Evolutionary conservation across 30 jellyfish, hydroid and myxozoan genomes (phyloP).

Genomic region (Mastigias papua): DNA sequence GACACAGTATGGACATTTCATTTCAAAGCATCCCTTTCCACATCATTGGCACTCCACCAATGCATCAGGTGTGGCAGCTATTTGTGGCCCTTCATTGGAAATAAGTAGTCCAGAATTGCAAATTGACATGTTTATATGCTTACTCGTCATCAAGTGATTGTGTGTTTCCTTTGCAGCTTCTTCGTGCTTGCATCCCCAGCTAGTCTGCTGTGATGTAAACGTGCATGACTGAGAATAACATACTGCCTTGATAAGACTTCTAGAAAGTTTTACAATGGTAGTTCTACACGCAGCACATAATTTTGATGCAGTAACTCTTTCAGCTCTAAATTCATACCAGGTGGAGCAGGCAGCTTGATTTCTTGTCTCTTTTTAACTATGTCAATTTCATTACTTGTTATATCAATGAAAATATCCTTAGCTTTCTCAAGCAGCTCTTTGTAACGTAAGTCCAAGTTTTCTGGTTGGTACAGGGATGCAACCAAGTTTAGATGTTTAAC

Average conservation of each 20-base stretch:
- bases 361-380: slow-evolving; percentile 32
- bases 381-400: background rate
- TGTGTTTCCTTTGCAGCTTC: slow-evolving; percentile 13
- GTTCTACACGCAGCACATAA: slow-evolving; percentile 25
- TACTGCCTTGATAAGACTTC: slow-evolving; percentile 14
- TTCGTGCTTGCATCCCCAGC: slow-evolving; percentile 37
- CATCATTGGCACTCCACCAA: background rate
- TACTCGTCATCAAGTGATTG: background rate
- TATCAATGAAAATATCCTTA: background rate
- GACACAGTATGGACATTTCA: slow-evolving; percentile 9
- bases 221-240: slow-evolving; percentile 15
- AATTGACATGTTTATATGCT: background rate
- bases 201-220: slow-evolving; percentile 29
- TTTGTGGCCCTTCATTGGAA: slow-evolving; percentile 11
- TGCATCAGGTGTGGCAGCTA: slow-evolving; percentile 34
- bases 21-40: slow-evolving; percentile 24
- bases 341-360: slow-evolving; percentile 16
- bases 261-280: slow-evolving; percentile 12
- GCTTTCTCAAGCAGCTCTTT: background rate
- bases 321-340: slow-evolving; percentile 33
- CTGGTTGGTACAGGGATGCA: background rate
- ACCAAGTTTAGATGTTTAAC: background rate
- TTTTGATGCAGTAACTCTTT: slow-evolving; percentile 38
- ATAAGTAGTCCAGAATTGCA: background rate
- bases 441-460: background rate